Base-by-base conservation (phyloP, 2,888 invertebrate species). In the Andrena trimmerana region DNA sequence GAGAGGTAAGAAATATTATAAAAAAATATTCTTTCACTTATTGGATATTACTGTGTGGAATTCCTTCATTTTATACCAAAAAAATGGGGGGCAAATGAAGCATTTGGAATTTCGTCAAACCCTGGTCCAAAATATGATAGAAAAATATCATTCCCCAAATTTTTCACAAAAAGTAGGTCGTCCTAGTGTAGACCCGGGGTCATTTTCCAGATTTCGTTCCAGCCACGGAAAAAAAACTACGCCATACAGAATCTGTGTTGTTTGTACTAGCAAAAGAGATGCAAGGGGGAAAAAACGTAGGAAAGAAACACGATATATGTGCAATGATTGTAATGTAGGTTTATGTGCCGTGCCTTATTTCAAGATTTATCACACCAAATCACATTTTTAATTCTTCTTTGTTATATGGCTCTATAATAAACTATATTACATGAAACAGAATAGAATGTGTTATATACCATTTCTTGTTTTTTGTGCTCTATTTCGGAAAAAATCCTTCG, bases 11-110 rank as follows among this genome's bases (percentile, higher is more conserved):
- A 57, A 57, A 57, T 57, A 4, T 24, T 57, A 57, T 24, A 57
- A 57, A 57, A 27, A 50, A 50, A 50, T 50, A 50, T 50, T 50
- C 50, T 50, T 50, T n/a, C 50, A 50, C n/a, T 50, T 50, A n/a
- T 50, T 50, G n/a, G 16, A 50, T n/a, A 50, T 50, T n/a, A 50
- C 4, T n/a, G n/a, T 50, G 13, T 50, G 50, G 50, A 50, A 50
- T n/a, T 13, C 50, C 13, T 50, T 16, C 5, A n/a, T 50, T 50
- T 50, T 50, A 6, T 50, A 50, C n/a, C n/a, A 50, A 50, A 50
- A 50, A n/a, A 50, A 8, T 16, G 50, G 50, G n/a, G n/a, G 50
- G 13, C 16, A n/a, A 16, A 50, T 16, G 1, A n/a, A n/a, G 2
- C 3, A 50, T 50, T 50, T 50, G 5, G n/a, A 50, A 6, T 50